Evolutionary conservation across 2,113 vertebrate genomes (phyloP).

Genomic region (Anolis carolinensis): DNA sequence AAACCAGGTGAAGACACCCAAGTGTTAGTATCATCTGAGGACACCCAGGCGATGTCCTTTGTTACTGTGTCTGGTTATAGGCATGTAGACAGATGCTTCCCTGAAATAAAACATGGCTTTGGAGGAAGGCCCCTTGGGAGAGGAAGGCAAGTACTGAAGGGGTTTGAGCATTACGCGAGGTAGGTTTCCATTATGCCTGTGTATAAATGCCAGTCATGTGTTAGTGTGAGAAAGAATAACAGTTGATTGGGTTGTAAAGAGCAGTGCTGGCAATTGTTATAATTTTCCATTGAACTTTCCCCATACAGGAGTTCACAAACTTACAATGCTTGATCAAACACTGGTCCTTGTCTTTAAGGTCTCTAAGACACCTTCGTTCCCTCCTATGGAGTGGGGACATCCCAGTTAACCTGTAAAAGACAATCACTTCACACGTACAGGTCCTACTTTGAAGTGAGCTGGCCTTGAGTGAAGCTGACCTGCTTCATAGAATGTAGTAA

Average conservation of each 20-base stretch:
- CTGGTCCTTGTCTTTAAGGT: neutral
- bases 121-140: too few relatives aligned
- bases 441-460: too few relatives aligned
- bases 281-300: neutral
- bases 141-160: too few relatives aligned
- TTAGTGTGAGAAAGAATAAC: neutral
- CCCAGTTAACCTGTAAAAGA: neutral
- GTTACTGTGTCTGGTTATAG: too few relatives aligned
- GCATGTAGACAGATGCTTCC: too few relatives aligned
- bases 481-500: neutral
- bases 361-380: neutral
- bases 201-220: too few relatives aligned
- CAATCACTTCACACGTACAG: neutral
- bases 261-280: neutral
- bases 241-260: neutral
- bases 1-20: too few relatives aligned
- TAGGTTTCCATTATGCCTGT: too few relatives aligned
- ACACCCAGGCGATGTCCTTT: too few relatives aligned
- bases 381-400: neutral
- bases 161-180: too few relatives aligned
- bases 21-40: too few relatives aligned
- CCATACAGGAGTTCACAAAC: neutral
- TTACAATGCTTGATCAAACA: neutral
- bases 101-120: too few relatives aligned
- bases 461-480: neutral